A percentile compares a stretch with the other conserved stretches of the same genome.
Conservation (phyloP, 2,888 invertebrate species). For the Scaptomyza tumidula region DNA sequence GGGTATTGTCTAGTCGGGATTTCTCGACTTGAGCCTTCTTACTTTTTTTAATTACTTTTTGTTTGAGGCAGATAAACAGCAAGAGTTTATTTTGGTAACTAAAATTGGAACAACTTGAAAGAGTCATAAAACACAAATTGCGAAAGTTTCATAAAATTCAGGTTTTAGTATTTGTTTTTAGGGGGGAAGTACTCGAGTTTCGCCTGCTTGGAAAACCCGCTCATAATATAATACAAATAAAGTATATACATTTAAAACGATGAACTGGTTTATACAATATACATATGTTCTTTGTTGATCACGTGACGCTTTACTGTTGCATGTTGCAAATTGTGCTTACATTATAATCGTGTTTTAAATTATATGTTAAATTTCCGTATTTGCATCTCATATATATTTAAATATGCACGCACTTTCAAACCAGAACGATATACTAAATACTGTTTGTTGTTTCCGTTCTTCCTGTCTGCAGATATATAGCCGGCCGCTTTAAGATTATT, state of each 20-base stretch:
- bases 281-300: slow-evolving; percentile 8
- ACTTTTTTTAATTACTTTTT: background rate
- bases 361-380: slow-evolving; percentile 28
- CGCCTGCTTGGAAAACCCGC: background rate
- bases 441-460: background rate
- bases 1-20: too few relatives aligned
- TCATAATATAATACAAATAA: slow-evolving; percentile 5
- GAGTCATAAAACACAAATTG: too few relatives aligned
- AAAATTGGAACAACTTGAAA: background rate
- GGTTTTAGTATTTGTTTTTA: background rate
- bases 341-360: background rate
- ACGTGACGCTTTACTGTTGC: slow-evolving; percentile 36
- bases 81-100: background rate
- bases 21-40: too few relatives aligned
- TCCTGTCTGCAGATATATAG: slow-evolving; percentile 88
- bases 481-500: slow-evolving; percentile 93
- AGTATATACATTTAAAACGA: slow-evolving; percentile 9
- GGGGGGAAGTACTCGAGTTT: slow-evolving; percentile 48
- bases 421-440: slow-evolving; percentile 5
- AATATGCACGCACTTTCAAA: slow-evolving; percentile 22
- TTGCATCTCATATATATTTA: background rate
- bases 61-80: background rate
- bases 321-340: slow-evolving; percentile 15
- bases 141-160: slow-evolving; percentile 5
- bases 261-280: slow-evolving; percentile 38